phyloP scores from a whole-genome alignment of 2,797 vertebrate genomes.

The Valencia hispanica region DNA sequence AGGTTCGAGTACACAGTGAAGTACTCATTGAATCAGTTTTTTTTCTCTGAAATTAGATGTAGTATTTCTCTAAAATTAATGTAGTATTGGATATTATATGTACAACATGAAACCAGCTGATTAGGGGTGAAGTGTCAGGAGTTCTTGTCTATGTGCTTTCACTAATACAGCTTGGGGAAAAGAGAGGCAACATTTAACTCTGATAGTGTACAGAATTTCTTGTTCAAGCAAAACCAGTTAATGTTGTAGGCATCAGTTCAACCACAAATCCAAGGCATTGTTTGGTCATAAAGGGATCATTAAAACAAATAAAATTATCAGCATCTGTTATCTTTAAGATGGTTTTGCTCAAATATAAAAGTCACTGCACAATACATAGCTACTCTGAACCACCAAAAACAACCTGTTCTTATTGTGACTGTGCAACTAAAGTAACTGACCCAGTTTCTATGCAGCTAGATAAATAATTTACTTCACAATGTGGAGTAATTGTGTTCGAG shows the following conservation, averaged over 20 bases:
- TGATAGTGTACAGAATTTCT: neutral
- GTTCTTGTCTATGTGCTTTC: neutral
- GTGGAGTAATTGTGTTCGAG: neutral
- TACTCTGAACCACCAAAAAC: neutral
- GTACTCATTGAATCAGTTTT: neutral
- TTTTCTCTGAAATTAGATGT: neutral
- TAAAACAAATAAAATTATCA: neutral
- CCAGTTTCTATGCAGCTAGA: slow-evolving; percentile 3
- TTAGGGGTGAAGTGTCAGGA: neutral
- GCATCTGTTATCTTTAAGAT: too few species aligned
- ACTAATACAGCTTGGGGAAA: neutral
- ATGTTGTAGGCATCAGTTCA: neutral
- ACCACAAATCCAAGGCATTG: neutral
- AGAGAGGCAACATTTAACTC: neutral
- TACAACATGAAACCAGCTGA: neutral
- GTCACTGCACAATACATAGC: neutral
- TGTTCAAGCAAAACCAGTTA: neutral
- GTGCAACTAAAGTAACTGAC: neutral
- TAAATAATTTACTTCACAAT: neutral
- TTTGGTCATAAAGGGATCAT: neutral
- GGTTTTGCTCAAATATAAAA: neutral
- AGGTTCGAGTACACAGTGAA: neutral
- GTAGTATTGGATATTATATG: neutral
- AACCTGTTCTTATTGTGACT: neutral
- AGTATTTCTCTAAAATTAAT: too few species aligned